Evolutionary conservation across 1,140 invertebrate genomes (phyloP), one percentile per base, ranked within the genome.

Genomic region (Neuroterus valhalla): DNA sequence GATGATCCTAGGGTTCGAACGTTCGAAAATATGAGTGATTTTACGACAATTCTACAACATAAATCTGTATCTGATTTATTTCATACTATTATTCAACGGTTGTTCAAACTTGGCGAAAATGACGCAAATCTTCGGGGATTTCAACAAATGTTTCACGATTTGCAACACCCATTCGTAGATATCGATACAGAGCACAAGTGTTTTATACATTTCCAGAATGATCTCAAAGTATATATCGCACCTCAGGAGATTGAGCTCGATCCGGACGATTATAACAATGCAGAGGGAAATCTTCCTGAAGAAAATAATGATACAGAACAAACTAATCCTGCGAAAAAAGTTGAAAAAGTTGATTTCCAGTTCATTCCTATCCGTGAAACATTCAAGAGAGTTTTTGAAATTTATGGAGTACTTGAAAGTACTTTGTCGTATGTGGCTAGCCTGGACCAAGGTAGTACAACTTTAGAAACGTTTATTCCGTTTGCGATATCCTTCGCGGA

Each of bases 241-340:
- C 71, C 62, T 21, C 21, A 43, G 44, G 71, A 66, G 67, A 48
- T 72, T 14, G 31, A 8, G 15, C n/a, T 70, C 23, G 69, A 48
- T 46, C 10, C 2, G 46, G 50, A 70, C 21, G 42, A 66, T 74
- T 68, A 42, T 44, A 23, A 38, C 31, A 21, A 23, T 68, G n/a
- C n/a, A n/a, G 11, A 12, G 46, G 12, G n/a, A 68, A 45, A 52
- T 2, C 67, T 4, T 72, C 17, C 42, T 48, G 38, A 46, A 45
- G 14, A 17, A 70, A 43, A 67, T 55, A 72, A 45, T 62, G 66
- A 66, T 48, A 55, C 66, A 70, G 48, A 52, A 1, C 46, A 78
- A 75, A 71, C 77, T 50, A 72, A 75, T 17, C 71, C 21, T 77
- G 19, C 45, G 66, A 44, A 19, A 77, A 68, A 12, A 68, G 11